phyloP scores from a whole-genome alignment of 1,140 invertebrate species.

The Melitaea cinxia region DNA sequence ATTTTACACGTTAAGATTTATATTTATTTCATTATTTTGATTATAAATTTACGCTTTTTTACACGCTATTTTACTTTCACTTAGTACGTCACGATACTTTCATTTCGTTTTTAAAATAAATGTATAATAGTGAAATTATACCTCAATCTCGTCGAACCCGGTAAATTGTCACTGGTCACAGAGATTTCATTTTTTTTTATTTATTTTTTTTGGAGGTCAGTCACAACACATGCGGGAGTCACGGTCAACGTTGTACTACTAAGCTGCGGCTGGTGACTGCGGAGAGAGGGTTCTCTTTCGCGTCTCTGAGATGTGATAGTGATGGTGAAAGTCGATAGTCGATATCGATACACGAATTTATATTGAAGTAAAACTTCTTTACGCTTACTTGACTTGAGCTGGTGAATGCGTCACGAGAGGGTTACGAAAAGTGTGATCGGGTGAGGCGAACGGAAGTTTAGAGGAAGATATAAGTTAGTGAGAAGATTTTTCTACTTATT shows the following conservation, averaged over 20 bases:
- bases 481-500: not conserved
- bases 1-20: too few species aligned
- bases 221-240: conserved; percentile 14
- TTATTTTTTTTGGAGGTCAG: not conserved
- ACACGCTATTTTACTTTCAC: conserved; percentile 3
- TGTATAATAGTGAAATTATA: not conserved
- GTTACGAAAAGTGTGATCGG: too few species aligned
- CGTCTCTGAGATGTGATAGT: conserved; percentile 2
- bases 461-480: too few species aligned
- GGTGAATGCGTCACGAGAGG: too few species aligned
- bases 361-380: too few species aligned
- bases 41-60: too few species aligned
- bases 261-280: conserved; percentile 5
- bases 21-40: too few species aligned
- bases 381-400: too few species aligned
- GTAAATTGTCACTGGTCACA: conserved; percentile 8
- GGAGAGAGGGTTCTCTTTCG: conserved; percentile 19
- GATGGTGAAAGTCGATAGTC: conserved; percentile 6
- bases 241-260: conserved; percentile 11
- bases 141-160: conserved; percentile 13
- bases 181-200: not conserved
- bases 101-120: conserved; percentile 13
- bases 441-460: too few species aligned
- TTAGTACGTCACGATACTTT: not conserved
- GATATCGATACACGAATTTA: too few species aligned